Percentiles rank a stretch among this genome's conserved stretches.
These are phyloP conservation scores for Perithous albicinctus DNA, from an alignment of 2,888 invertebrate genomes.

Conservation along the genomic window DNA sequence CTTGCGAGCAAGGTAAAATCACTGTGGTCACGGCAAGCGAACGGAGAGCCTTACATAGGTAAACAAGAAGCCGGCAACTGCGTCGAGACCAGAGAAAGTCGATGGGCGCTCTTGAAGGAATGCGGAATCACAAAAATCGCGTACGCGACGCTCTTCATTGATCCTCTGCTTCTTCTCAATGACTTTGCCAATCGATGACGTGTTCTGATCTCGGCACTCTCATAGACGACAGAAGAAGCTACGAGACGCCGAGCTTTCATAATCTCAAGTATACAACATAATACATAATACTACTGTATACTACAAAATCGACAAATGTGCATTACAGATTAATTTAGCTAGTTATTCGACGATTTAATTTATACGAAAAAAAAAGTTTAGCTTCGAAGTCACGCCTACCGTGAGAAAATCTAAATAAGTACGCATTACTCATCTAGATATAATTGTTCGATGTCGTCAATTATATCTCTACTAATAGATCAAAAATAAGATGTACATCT, in stretches of 20 bases:
- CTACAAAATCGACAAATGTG: neutral
- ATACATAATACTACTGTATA: neutral
- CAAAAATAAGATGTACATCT: too few relatives aligned
- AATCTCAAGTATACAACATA: constrained; percentile 6
- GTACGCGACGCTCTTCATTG: constrained; percentile 36
- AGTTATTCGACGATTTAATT: neutral
- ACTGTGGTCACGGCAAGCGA: neutral
- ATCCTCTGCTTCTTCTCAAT: constrained; percentile 24
- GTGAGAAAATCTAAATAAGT: too few relatives aligned
- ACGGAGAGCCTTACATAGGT: constrained; percentile 39
- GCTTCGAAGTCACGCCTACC: too few relatives aligned
- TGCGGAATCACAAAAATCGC: constrained; percentile 38
- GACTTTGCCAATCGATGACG: constrained; percentile 24
- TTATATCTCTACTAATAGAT: too few relatives aligned
- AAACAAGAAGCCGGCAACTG: constrained; percentile 34
- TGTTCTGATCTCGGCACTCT: constrained; percentile 7
- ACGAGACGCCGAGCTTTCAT: neutral
- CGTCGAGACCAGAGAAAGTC: constrained; percentile 54
- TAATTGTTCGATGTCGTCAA: too few relatives aligned
- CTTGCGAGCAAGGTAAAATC: constrained; percentile 37
- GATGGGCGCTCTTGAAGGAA: constrained; percentile 19
- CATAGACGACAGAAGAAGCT: neutral
- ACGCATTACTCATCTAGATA: too few relatives aligned
- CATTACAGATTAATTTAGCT: neutral
- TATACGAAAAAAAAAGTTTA: neutral